These are phyloP conservation scores for Paramormyrops kingsleyae DNA, from an alignment of 2,113 vertebrate genomes.

Conservation along the genomic window DNA sequence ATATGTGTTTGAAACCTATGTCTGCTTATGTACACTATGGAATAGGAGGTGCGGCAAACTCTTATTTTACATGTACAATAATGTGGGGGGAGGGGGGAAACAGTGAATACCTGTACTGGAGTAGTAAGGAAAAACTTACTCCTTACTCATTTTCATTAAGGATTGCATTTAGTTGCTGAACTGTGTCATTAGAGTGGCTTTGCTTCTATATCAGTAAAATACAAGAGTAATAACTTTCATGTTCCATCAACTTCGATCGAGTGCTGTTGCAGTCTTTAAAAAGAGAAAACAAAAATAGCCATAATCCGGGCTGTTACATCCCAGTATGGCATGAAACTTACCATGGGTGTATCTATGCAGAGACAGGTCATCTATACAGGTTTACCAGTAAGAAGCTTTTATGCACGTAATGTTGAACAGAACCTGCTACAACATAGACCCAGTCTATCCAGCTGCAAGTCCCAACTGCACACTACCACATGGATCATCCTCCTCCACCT, in stretches of 20 bases:
- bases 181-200: slow-evolving; percentile 8
- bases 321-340: slow-evolving; percentile 13
- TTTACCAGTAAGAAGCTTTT: slow-evolving; percentile 9
- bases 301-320: neutral
- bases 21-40: slow-evolving; percentile 45
- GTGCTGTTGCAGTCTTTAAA: slow-evolving; percentile 28
- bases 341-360: slow-evolving; percentile 18
- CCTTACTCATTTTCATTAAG: neutral
- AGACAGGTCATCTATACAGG: slow-evolving; percentile 16
- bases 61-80: slow-evolving; percentile 8
- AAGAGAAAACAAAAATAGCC: neutral
- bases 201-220: slow-evolving; percentile 13
- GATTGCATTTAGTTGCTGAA: slow-evolving; percentile 12
- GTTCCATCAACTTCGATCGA: neutral
- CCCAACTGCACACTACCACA: neutral
- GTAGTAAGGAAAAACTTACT: neutral
- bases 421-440: slow-evolving; percentile 11
- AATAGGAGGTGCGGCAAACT: slow-evolving; percentile 33
- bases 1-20: slow-evolving; percentile 45
- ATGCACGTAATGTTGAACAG: slow-evolving; percentile 11
- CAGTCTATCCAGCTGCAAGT: neutral
- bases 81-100: neutral
- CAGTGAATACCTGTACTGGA: neutral
- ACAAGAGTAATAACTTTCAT: neutral
- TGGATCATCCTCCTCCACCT: neutral